phyloP scores from a whole-genome alignment of 2,888 invertebrate genomes.

The Daptonema setosum region DNA sequence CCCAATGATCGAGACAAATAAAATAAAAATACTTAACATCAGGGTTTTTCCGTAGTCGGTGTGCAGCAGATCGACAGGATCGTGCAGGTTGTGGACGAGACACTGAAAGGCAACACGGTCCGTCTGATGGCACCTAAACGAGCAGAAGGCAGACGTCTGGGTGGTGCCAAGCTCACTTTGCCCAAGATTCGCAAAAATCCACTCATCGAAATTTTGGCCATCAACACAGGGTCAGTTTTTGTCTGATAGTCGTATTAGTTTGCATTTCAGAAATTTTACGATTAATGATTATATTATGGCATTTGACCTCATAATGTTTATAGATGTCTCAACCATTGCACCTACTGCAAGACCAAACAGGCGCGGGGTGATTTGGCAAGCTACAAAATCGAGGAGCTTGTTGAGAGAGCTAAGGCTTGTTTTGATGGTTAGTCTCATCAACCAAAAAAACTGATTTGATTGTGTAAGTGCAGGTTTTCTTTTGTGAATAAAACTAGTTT shows the following conservation, averaged over 20 bases:
- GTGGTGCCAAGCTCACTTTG: slow-evolving; percentile 46
- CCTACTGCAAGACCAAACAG: slow-evolving; percentile 94
- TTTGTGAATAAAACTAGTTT: too few species aligned
- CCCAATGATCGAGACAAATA: too few species aligned
- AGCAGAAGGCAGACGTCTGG: slow-evolving; percentile 42
- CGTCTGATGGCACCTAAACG: slow-evolving; percentile 57
- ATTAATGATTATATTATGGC: too few species aligned
- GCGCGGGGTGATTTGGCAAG: slow-evolving; percentile 88
- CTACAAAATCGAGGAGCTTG: slow-evolving; percentile 67
- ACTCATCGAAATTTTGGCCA: slow-evolving; percentile 62
- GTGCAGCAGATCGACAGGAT: slow-evolving; percentile 94
- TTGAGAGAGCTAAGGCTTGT: slow-evolving; percentile 49
- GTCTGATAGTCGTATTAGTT: too few species aligned
- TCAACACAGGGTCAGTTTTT: slow-evolving; percentile 18
- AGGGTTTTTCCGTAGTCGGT: slow-evolving; percentile 75
- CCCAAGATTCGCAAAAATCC: slow-evolving; percentile 90
- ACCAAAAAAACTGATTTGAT: too few species aligned
- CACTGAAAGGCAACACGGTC: slow-evolving; percentile 47
- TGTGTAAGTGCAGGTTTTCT: too few species aligned
- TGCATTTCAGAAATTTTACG: too few species aligned
- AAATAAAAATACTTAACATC: slow-evolving; percentile 30
- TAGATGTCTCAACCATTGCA: slow-evolving; percentile 79
- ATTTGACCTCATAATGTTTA: too few species aligned
- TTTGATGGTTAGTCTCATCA: slow-evolving; percentile 13
- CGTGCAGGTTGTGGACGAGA: slow-evolving; percentile 90